These are phyloP conservation scores for Penaeus indicus DNA, from an alignment of 1,140 invertebrate species.

Conservation along the genomic window DNA sequence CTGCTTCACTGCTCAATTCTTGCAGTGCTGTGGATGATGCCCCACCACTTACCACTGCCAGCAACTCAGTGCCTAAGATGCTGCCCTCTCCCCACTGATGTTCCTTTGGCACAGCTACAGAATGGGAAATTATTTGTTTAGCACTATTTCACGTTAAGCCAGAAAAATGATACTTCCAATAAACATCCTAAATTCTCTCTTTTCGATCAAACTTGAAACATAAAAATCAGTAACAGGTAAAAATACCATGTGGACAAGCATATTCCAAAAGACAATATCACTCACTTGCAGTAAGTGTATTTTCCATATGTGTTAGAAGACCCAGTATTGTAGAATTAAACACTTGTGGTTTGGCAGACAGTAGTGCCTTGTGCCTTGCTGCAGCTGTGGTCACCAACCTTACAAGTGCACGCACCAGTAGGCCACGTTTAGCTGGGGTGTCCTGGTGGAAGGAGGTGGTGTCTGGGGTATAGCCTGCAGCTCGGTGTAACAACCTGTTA, in stretches of 20 bases:
- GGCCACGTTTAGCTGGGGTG: conserved; percentile 73
- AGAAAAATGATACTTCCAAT: too few relatives aligned
- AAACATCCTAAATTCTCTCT: too few relatives aligned
- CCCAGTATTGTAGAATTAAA: conserved; percentile 74
- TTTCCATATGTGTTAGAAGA: conserved; percentile 77
- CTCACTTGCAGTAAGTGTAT: conserved; percentile 74
- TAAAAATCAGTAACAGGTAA: too few relatives aligned
- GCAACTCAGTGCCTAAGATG: conserved; percentile 72
- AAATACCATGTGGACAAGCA: too few relatives aligned
- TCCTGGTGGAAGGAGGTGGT: conserved; percentile 68
- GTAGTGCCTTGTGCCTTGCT: conserved; percentile 73
- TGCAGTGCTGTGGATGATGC: conserved; percentile 66
- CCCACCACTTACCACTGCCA: conserved; percentile 72
- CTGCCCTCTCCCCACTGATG: conserved; percentile 74
- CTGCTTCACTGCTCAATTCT: conserved; percentile 65
- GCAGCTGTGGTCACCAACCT: conserved; percentile 76
- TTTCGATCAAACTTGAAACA: too few relatives aligned
- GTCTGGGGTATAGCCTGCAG: conserved; percentile 74
- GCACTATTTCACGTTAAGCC: too few relatives aligned
- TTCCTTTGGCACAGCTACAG: conserved; percentile 71
- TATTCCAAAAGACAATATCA: conserved; percentile 29
- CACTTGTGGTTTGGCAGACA: conserved; percentile 72
- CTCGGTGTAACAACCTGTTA: conserved; percentile 75
- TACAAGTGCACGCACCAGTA: conserved; percentile 76
- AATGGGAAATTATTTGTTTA: too few relatives aligned